A percentile compares a stretch with the other conserved stretches of the same genome.
Conservation (phyloP, 2,113 vertebrate species). For the Hydrolagus affinis region DNA sequence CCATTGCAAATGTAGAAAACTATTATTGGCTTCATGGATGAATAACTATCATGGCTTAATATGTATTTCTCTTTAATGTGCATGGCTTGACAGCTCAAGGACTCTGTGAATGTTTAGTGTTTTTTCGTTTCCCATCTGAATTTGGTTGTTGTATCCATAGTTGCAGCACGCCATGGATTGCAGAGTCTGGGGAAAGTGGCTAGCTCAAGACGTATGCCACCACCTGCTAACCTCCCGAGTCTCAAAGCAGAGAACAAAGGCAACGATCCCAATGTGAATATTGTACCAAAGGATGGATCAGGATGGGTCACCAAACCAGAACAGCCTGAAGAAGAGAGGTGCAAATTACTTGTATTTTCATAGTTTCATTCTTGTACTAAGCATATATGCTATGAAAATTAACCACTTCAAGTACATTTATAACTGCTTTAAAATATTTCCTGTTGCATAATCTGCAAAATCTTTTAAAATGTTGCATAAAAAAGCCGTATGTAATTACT, state of each 20-base stretch:
- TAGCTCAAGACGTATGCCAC: constrained; percentile 90
- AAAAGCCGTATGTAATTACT: no score
- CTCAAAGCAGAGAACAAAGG: constrained; percentile 98
- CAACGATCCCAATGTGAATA: constrained; percentile 97
- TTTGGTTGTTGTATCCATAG: constrained; percentile 45
- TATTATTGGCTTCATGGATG: no score
- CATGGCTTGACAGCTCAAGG: no score
- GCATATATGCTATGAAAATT: not conserved
- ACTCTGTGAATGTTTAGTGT: not conserved
- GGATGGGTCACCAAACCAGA: constrained; percentile 93
- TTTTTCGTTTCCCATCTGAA: not conserved
- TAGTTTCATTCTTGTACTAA: not conserved
- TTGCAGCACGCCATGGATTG: constrained; percentile 95
- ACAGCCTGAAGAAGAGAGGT: constrained; percentile 86
- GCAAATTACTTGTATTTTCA: constrained; percentile 8
- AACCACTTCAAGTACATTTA: not conserved
- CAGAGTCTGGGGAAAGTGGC: constrained; percentile 99
- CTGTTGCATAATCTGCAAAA: not conserved
- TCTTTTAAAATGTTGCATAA: no score
- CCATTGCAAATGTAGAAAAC: no score
- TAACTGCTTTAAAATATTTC: not conserved
- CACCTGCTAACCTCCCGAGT: constrained; percentile 92
- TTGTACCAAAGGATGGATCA: constrained; percentile 93
- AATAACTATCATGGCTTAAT: no score
- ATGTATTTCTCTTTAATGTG: no score